Evolutionary conservation across 2,113 vertebrate genomes (phyloP).

Genomic region (Equus przewalskii): DNA sequence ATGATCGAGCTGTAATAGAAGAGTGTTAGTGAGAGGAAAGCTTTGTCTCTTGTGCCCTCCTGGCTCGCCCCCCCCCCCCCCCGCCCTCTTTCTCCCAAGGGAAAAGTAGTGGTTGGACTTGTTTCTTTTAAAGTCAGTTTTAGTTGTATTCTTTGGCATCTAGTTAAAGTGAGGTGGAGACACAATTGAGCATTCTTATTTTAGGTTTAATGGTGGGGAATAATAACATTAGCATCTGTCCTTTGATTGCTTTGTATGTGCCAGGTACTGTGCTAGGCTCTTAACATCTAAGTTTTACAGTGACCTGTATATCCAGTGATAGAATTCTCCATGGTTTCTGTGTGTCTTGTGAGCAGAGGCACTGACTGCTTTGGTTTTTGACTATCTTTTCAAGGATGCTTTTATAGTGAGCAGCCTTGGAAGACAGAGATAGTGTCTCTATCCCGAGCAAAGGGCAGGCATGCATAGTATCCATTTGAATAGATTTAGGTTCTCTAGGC

Average conservation of each 20-base stretch:
- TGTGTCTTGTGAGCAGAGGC: background rate
- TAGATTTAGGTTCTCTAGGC: background rate
- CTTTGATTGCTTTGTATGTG: constrained; percentile 40
- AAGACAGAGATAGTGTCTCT: constrained; percentile 9
- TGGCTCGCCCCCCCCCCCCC: background rate
- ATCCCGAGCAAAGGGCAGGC: background rate
- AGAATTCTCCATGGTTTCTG: constrained; percentile 19
- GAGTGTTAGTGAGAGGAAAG: constrained; percentile 26
- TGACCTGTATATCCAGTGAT: background rate
- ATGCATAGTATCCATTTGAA: background rate
- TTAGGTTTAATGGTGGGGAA: constrained; percentile 43
- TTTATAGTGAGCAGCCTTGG: background rate
- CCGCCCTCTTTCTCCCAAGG: background rate
- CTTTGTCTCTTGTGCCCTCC: background rate
- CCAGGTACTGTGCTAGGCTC: background rate
- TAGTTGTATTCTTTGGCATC: constrained; percentile 27
- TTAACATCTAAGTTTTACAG: constrained; percentile 10
- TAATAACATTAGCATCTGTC: background rate
- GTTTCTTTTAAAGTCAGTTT: constrained; percentile 8
- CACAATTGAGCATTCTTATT: background rate
- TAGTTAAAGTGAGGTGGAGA: constrained; percentile 23
- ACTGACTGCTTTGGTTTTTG: constrained; percentile 26
- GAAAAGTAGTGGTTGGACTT: constrained; percentile 45
- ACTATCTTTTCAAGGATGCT: constrained; percentile 41
- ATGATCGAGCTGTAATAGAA: background rate